These are phyloP conservation scores for Dinoponera quadriceps DNA, from an alignment of 1,140 invertebrate species.

Conservation along the genomic window DNA sequence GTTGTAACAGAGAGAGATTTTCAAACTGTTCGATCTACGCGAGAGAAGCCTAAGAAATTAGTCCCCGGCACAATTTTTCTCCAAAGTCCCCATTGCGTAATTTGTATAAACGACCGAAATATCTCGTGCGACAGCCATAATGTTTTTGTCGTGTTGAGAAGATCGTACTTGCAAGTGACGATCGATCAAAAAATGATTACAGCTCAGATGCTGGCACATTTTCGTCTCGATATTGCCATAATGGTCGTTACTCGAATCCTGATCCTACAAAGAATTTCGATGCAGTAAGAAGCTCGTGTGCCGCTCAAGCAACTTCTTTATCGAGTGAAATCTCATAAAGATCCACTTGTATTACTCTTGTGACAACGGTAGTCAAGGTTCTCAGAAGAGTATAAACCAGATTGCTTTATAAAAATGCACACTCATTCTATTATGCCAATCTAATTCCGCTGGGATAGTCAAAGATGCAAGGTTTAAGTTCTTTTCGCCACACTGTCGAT, in stretches of 20 bases:
- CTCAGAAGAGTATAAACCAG: conserved; percentile 61
- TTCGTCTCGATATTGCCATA: conserved; percentile 62
- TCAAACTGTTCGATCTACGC: conserved; percentile 21
- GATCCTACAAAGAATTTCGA: conserved; percentile 57
- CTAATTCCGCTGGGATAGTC: conserved; percentile 35
- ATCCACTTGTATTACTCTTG: conserved; percentile 59
- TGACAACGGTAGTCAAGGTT: conserved; percentile 59
- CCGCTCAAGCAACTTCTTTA: conserved; percentile 44
- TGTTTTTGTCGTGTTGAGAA: conserved; percentile 26
- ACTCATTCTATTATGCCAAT: conserved; percentile 51
- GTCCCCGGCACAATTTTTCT: conserved; percentile 4
- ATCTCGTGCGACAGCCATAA: conserved; percentile 48
- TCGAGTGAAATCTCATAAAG: conserved; percentile 60
- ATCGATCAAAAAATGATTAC: conserved; percentile 62
- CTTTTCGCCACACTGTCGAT: neutral
- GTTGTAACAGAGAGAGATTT: conserved; percentile 1
- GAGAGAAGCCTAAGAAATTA: conserved; percentile 16
- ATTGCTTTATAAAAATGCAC: conserved; percentile 57
- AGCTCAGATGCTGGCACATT: conserved; percentile 71
- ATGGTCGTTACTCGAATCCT: conserved; percentile 66
- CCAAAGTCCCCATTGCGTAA: conserved; percentile 69
- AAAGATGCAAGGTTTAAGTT: conserved; percentile 36
- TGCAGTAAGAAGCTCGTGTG: conserved; percentile 57
- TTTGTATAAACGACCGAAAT: conserved; percentile 67
- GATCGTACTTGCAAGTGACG: conserved; percentile 38